Evolutionary conservation across 2,888 invertebrate species (phyloP).

Genomic region (Hemistola chrysoprasaria): DNA sequence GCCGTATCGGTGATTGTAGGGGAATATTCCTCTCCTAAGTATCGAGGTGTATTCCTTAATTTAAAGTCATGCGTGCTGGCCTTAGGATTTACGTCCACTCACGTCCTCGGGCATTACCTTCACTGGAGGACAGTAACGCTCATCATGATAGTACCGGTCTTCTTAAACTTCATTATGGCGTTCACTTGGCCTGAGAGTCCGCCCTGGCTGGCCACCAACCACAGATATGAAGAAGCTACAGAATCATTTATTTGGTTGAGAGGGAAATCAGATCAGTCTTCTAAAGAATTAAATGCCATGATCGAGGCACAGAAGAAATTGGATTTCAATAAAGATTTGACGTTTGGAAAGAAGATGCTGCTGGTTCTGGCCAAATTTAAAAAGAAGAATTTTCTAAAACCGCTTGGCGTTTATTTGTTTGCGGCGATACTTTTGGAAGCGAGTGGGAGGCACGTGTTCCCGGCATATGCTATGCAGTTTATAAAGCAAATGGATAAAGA

Average conservation of each 20-base stretch:
- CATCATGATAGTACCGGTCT: constrained; percentile 38
- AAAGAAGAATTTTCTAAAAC: constrained; percentile 34
- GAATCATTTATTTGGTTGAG: constrained; percentile 74
- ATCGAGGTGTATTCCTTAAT: constrained; percentile 56
- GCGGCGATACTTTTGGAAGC: constrained; percentile 35
- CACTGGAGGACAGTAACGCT: constrained; percentile 50
- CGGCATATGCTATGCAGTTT: constrained; percentile 42
- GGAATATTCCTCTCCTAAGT: constrained; percentile 52
- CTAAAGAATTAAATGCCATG: constrained; percentile 38
- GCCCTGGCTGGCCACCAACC: constrained; percentile 76
- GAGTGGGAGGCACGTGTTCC: constrained; percentile 40
- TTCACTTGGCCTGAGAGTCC: constrained; percentile 83
- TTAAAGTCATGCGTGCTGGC: constrained; percentile 51
- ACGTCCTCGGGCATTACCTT: constrained; percentile 40
- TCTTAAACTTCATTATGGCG: constrained; percentile 45
- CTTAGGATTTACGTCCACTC: constrained; percentile 46
- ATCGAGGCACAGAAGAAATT: constrained; percentile 39
- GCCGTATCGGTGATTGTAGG: constrained; percentile 48
- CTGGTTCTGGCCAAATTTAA: constrained; percentile 27
- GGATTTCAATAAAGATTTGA: background rate
- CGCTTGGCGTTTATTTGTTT: constrained; percentile 32
- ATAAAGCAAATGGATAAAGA: constrained; percentile 35
- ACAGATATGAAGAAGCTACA: constrained; percentile 66
- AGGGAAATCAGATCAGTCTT: constrained; percentile 48
- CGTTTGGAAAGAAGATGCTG: constrained; percentile 5